Conservation (phyloP, 2,888 invertebrate species). For the Rhogogaster chlorosoma region DNA sequence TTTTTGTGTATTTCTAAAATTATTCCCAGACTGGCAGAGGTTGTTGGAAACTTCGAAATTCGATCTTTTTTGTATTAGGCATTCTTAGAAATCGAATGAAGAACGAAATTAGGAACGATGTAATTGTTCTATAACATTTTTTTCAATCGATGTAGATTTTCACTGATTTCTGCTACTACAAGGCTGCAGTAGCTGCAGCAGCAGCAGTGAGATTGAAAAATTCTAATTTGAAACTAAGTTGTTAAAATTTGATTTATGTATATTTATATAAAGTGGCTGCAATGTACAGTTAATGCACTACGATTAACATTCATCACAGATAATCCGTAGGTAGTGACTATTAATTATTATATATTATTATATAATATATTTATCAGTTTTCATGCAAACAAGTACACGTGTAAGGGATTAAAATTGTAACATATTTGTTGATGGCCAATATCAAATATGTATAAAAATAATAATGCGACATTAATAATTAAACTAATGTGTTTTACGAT, state of each 20-base stretch:
- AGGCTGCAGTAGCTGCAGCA: background rate
- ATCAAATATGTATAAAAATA: constrained; percentile 74
- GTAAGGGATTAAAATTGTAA: constrained; percentile 65
- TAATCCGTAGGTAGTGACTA: constrained; percentile 64
- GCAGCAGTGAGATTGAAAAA: background rate
- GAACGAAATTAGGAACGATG: background rate
- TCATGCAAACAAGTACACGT: constrained; percentile 64
- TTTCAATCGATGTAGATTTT: background rate
- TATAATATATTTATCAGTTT: constrained; percentile 67
- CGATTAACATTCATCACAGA: constrained; percentile 62
- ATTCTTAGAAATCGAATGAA: background rate
- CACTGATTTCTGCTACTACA: background rate
- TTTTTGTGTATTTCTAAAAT: constrained; percentile 8
- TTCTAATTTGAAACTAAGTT: constrained; percentile 32
- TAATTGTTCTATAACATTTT: constrained; percentile 19
- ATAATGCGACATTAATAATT: constrained; percentile 72
- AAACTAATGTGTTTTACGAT: constrained; percentile 61
- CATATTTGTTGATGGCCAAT: constrained; percentile 74
- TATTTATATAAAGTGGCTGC: constrained; percentile 53
- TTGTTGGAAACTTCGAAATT: background rate
- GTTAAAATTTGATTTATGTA: constrained; percentile 21
- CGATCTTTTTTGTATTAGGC: background rate
- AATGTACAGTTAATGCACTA: constrained; percentile 65
- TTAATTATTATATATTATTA: constrained; percentile 69
- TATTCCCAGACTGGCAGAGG: background rate